Conservation (phyloP, 2,797 vertebrate genomes). For the Antrozous pallidus region DNA sequence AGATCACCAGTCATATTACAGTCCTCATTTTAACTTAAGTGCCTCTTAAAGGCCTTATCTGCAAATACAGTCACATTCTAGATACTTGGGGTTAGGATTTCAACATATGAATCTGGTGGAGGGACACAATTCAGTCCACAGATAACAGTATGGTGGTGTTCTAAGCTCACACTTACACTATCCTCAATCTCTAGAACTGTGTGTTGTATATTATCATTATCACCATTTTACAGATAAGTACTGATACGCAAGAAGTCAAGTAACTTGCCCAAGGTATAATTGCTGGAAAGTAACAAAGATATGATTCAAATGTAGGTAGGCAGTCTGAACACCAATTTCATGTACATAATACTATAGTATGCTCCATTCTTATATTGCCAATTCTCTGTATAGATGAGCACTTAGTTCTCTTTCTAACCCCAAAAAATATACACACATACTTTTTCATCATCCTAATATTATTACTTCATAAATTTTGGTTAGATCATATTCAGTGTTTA, state of each 20-base stretch:
- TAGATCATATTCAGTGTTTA: neutral
- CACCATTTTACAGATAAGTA: neutral
- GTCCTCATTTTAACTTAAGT: neutral
- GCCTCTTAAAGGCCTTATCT: neutral
- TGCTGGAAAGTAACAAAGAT: neutral
- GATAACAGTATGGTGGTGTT: neutral
- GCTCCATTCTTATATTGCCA: neutral
- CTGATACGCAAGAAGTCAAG: neutral
- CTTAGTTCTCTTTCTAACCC: neutral
- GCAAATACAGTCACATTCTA: neutral
- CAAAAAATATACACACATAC: neutral
- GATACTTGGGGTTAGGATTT: neutral
- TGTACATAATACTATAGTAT: neutral
- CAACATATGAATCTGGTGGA: neutral
- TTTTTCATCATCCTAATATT: neutral
- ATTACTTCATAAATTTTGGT: slow-evolving; percentile 9
- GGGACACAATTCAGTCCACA: neutral
- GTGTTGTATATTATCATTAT: neutral
- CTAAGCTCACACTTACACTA: neutral
- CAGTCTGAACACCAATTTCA: neutral
- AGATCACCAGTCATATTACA: neutral
- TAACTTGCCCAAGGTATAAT: neutral
- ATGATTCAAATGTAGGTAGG: neutral
- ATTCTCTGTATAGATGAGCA: neutral
- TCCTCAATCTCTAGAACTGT: neutral